These are phyloP conservation scores for Forbesichthys papilliferus DNA, from an alignment of 2,113 vertebrate genomes.

Conservation along the genomic window DNA sequence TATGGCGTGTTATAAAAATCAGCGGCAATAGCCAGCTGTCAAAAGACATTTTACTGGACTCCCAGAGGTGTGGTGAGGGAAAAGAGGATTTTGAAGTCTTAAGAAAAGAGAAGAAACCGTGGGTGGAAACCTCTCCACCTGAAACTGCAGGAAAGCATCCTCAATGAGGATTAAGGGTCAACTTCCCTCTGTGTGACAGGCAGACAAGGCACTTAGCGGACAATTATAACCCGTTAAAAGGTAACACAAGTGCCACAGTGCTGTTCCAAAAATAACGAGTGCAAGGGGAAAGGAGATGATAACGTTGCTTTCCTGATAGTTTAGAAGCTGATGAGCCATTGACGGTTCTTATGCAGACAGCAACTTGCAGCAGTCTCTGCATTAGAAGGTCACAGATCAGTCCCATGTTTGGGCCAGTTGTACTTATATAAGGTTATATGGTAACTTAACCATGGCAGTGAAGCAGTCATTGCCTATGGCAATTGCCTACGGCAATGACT, in stretches of 20 bases:
- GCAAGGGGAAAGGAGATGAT: constrained; percentile 14
- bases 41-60: constrained; percentile 60
- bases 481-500: constrained; percentile 12
- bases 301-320: constrained; percentile 6
- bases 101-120: constrained; percentile 53
- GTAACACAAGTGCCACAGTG: constrained; percentile 70
- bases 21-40: constrained; percentile 59
- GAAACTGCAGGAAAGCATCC: constrained; percentile 63
- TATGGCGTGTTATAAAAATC: constrained; percentile 59
- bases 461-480: constrained; percentile 23
- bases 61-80: constrained; percentile 44
- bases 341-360: constrained; percentile 19
- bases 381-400: constrained; percentile 16
- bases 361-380: too few species aligned
- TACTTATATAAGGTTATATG: too few species aligned
- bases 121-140: constrained; percentile 73
- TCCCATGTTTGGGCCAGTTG: not conserved
- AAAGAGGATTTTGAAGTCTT: constrained; percentile 72
- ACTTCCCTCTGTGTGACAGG: constrained; percentile 70
- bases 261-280: constrained; percentile 39
- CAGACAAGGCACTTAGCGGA: constrained; percentile 72
- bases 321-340: constrained; percentile 40
- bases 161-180: constrained; percentile 73
- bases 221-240: constrained; percentile 74
- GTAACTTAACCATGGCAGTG: too few species aligned